Evolutionary conservation across 2,113 vertebrate genomes (phyloP), one percentile per base, ranked within the genome.

Genomic region (Oreamnos americanus): DNA sequence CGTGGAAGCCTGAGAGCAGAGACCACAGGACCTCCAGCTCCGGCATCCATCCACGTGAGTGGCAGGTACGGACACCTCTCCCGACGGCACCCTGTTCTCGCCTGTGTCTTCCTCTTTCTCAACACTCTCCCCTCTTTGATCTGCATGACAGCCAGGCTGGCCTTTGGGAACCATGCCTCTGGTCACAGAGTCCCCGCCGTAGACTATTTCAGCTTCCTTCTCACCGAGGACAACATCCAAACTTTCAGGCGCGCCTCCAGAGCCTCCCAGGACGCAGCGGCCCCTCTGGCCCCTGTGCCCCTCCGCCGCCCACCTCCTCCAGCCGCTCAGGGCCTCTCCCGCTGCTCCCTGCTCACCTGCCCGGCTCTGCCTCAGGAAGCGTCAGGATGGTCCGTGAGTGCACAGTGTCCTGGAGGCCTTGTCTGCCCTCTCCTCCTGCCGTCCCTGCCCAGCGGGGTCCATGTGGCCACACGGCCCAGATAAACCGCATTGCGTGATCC

Each of bases 221-320:
- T 43, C 57, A 6, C 49, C 43, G 2, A 5, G 43, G 28, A 84
- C 60, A 28, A 7, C 10, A 47, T 14, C 55, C 16, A 4, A 25
- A 25, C 39, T 15, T 17, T 6, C 53, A n/a, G 36, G 12, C 23
- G 0, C 1, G 4, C 33, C 43, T n/a, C 21, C 67, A 28, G 15
- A 21, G 5, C 30, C 28, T 23, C 17, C 58, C 3, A 0, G 1
- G 6, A 26, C 0, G 0, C 4, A 3, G 8, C 1, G 0, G 13
- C 30, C 16, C 16, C 6, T 14, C 30, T 30, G 16, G 3, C 13
- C 9, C 12, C 45, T 1, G 26, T 3, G 45, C 5, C 26, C 16
- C 1, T 5, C 9, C n/a, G 2, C 17, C 5, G 21, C 16, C 45
- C 28, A 3, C 45, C 0, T 7, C 0, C 47, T 45, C 14, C 5